Percentiles rank a stretch among this genome's conserved stretches.
phyloP scores from a whole-genome alignment of 2,888 invertebrate species.

The Morpho achilles region DNA sequence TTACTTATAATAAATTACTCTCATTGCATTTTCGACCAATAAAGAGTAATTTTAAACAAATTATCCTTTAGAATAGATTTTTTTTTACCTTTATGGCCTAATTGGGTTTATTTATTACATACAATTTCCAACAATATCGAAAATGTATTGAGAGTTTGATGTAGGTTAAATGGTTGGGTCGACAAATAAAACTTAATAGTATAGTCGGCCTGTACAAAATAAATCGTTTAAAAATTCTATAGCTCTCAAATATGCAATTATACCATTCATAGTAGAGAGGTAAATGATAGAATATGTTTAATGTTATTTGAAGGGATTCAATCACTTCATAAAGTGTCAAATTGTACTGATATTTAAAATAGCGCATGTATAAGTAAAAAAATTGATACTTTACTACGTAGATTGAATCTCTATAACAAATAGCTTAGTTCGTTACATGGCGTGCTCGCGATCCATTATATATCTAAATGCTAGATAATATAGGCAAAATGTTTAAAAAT shows the following conservation, averaged over 20 bases:
- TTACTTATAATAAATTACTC: slow-evolving; percentile 17
- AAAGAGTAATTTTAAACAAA: neutral
- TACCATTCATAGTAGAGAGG: slow-evolving; percentile 55
- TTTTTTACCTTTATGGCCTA: slow-evolving; percentile 27
- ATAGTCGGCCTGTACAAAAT: slow-evolving; percentile 57
- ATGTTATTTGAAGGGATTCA: slow-evolving; percentile 38
- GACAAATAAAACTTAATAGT: slow-evolving; percentile 20
- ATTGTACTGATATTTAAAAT: slow-evolving; percentile 3
- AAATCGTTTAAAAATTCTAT: slow-evolving; percentile 50
- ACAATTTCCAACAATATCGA: slow-evolving; percentile 37
- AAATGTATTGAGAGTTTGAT: slow-evolving; percentile 44
- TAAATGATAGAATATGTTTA: slow-evolving; percentile 29
- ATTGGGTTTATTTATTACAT: slow-evolving; percentile 27
- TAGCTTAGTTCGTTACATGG: slow-evolving; percentile 15
- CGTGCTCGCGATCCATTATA: slow-evolving; percentile 12
- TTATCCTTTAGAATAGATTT: slow-evolving; percentile 13
- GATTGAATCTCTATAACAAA: slow-evolving; percentile 26
- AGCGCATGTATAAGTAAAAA: slow-evolving; percentile 5
- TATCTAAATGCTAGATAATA: neutral
- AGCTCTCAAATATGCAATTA: slow-evolving; percentile 54
- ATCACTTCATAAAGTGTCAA: slow-evolving; percentile 4
- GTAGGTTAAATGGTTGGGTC: slow-evolving; percentile 10
- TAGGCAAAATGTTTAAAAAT: neutral
- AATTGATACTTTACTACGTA: slow-evolving; percentile 6
- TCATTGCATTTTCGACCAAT: slow-evolving; percentile 39